Percentiles rank a stretch among this genome's conserved stretches.
These are phyloP conservation scores for Deroplatys truncata DNA, from an alignment of 2,888 invertebrate species.

Conservation along the genomic window DNA sequence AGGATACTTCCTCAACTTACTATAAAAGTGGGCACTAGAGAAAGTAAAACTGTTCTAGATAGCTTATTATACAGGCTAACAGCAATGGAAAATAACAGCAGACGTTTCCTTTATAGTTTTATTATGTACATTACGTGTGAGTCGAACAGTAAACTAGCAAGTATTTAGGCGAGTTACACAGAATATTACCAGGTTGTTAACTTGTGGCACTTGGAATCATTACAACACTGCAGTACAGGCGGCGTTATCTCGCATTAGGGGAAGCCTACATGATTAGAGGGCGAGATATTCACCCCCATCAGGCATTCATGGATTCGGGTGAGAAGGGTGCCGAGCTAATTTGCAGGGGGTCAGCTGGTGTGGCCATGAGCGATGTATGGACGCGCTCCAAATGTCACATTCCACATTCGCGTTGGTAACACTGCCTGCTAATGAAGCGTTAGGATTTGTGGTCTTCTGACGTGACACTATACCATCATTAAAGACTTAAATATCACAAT, in stretches of 20 bases:
- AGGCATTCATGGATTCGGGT: constrained; percentile 9
- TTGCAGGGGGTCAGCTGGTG: background rate
- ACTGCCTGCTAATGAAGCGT: background rate
- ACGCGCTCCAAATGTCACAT: background rate
- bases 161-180: too few species aligned
- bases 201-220: background rate
- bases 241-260: background rate
- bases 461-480: too few species aligned
- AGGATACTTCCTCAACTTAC: too few species aligned
- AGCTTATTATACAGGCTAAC: too few species aligned
- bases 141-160: too few species aligned
- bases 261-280: background rate
- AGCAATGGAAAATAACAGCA: too few species aligned
- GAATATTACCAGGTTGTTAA: too few species aligned
- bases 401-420: background rate
- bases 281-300: constrained; percentile 5
- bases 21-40: too few species aligned
- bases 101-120: too few species aligned
- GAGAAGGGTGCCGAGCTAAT: constrained; percentile 2
- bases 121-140: too few species aligned
- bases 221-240: background rate
- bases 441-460: background rate
- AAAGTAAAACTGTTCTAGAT: too few species aligned
- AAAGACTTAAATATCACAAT: too few species aligned
- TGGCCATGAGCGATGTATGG: background rate